These are phyloP conservation scores for Cirrhinus mrigala DNA, from an alignment of 2,797 vertebrate species.

Conservation along the genomic window DNA sequence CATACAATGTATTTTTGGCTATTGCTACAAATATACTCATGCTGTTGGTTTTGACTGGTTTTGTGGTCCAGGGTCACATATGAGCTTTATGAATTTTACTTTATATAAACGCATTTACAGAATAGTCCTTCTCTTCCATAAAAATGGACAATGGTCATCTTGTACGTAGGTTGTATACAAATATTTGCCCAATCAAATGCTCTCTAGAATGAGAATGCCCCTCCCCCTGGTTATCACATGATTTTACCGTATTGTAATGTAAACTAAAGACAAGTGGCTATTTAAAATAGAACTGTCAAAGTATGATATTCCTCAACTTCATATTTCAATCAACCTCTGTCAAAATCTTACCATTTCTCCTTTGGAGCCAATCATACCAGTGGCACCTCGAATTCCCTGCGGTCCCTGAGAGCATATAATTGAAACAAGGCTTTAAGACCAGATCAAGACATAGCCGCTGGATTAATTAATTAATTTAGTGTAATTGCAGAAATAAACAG, in stretches of 20 bases:
- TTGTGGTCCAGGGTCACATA: not conserved
- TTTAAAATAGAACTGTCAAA: not conserved
- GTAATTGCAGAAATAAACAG: not conserved
- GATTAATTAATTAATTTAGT: not conserved
- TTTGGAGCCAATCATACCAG: constrained; percentile 88
- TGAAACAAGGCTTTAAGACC: constrained; percentile 12
- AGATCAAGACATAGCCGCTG: not conserved
- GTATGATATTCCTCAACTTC: not conserved
- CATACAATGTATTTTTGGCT: too few relatives aligned
- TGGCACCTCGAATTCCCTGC: constrained; percentile 89
- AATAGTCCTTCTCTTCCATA: not conserved
- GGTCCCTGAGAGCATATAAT: constrained; percentile 82
- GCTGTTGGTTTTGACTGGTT: too few relatives aligned
- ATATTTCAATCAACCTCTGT: not conserved
- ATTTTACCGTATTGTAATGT: not conserved
- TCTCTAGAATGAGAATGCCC: not conserved
- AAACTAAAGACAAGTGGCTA: not conserved
- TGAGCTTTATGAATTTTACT: not conserved
- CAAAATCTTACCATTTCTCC: constrained; percentile 85
- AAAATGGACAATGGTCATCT: not conserved
- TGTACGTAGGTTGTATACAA: not conserved
- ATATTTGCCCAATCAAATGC: not conserved
- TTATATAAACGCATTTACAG: not conserved
- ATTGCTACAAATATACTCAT: too few relatives aligned
- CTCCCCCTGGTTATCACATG: not conserved